phyloP scores from a whole-genome alignment of 2,797 vertebrate species.

The Anableps anableps region DNA sequence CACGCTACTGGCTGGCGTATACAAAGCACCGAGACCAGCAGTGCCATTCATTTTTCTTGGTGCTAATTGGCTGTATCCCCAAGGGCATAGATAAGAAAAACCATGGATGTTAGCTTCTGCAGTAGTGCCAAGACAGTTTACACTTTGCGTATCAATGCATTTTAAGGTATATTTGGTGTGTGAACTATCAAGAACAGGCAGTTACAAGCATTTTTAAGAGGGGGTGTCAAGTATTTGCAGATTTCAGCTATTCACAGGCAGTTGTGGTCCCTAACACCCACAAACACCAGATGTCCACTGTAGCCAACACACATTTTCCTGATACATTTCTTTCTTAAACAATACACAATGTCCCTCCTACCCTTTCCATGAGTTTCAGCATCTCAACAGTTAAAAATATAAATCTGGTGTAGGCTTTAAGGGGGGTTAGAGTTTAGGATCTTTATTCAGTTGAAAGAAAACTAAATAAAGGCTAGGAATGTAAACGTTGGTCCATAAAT shows the following conservation, averaged over 20 bases:
- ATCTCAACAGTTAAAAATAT: background rate
- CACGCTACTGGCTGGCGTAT: too few relatives aligned
- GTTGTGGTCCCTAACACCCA: background rate
- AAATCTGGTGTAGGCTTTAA: background rate
- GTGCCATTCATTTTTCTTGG: background rate
- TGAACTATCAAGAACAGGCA: too few relatives aligned
- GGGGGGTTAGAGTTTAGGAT: background rate
- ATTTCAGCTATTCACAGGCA: too few relatives aligned
- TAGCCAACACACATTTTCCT: background rate
- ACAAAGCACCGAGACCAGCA: background rate
- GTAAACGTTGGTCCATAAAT: background rate
- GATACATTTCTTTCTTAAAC: background rate
- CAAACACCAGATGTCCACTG: background rate
- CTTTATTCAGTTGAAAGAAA: background rate
- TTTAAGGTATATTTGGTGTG: background rate
- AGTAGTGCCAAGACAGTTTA: background rate
- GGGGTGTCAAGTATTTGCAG: too few relatives aligned
- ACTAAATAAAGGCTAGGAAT: background rate
- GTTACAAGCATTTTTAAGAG: background rate
- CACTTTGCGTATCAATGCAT: background rate
- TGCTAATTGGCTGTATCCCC: background rate
- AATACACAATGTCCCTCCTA: background rate
- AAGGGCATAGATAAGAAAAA: background rate
- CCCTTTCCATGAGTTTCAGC: background rate
- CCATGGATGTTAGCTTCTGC: too few relatives aligned